Percentiles rank a stretch among this genome's conserved stretches.
Conservation (phyloP, 92 coral and sea anemone genomes). For the Bergia sp. region DNA sequence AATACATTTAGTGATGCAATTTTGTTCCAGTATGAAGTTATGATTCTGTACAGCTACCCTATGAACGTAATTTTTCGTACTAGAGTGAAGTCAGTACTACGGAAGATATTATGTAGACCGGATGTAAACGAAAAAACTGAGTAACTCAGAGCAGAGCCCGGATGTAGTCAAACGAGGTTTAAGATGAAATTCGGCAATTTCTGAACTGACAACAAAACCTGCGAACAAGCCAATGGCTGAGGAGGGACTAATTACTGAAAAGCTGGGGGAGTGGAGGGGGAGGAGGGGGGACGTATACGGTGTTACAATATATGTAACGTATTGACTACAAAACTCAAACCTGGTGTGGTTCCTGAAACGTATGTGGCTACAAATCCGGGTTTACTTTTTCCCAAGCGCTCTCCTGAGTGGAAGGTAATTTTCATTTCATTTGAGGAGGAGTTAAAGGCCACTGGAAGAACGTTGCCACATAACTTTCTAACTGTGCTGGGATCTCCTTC, state of each 20-base stretch:
- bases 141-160: too few relatives aligned
- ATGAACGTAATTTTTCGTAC: not conserved
- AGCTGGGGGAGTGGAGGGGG: too few relatives aligned
- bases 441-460: conserved; percentile 77
- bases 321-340: conserved; percentile 30
- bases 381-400: conserved; percentile 76
- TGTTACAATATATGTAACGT: not conserved
- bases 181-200: not conserved
- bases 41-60: not conserved
- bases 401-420: conserved; percentile 79
- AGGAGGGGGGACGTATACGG: not conserved
- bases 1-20: not conserved
- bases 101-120: too few relatives aligned
- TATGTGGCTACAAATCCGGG: conserved; percentile 98
- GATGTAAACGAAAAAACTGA: too few relatives aligned
- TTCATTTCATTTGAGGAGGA: conserved; percentile 76
- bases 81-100: too few relatives aligned
- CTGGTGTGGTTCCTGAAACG: conserved; percentile 92
- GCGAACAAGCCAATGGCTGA: too few relatives aligned
- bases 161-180: too few relatives aligned
- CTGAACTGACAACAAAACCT: not conserved
- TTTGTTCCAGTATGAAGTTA: not conserved
- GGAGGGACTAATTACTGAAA: too few relatives aligned
- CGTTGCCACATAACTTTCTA: conserved; percentile 81
- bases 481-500: conserved; percentile 67